These are phyloP conservation scores for Orbicella faveolata DNA, from an alignment of 64 coral and sea anemone species.

Conservation along the genomic window DNA sequence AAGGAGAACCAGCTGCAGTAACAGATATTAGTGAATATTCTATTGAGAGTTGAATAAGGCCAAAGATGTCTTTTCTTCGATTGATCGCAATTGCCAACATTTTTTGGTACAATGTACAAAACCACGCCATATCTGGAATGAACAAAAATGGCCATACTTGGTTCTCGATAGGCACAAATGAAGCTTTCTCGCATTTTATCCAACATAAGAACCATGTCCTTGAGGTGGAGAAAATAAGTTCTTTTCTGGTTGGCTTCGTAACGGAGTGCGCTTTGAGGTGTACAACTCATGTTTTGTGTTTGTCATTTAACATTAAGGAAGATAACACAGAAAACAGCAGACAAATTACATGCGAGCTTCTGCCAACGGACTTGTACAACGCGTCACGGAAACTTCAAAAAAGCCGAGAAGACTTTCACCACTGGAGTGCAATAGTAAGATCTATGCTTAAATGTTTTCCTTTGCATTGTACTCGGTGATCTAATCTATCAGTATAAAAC, in stretches of 20 bases:
- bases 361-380: not conserved
- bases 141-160: not conserved
- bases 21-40: not conserved
- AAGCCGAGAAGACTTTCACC: not conserved
- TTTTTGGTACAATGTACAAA: not conserved
- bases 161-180: not conserved
- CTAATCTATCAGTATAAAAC: not conserved
- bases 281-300: not conserved
- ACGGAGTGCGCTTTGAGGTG: not conserved
- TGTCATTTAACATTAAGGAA: not conserved
- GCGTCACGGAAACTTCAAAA: not conserved
- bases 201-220: not conserved
- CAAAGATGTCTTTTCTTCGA: not conserved
- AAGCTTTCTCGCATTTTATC: not conserved
- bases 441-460: too few species aligned
- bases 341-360: not conserved
- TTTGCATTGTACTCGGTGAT: not conserved
- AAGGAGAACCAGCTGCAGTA: not conserved
- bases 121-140: not conserved
- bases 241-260: not conserved
- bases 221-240: not conserved
- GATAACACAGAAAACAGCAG: not conserved
- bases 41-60: not conserved
- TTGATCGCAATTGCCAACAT: not conserved
- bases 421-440: not conserved